Conservation (phyloP, 2,113 vertebrate genomes). For the Dicerorhinus sumatrensis region DNA sequence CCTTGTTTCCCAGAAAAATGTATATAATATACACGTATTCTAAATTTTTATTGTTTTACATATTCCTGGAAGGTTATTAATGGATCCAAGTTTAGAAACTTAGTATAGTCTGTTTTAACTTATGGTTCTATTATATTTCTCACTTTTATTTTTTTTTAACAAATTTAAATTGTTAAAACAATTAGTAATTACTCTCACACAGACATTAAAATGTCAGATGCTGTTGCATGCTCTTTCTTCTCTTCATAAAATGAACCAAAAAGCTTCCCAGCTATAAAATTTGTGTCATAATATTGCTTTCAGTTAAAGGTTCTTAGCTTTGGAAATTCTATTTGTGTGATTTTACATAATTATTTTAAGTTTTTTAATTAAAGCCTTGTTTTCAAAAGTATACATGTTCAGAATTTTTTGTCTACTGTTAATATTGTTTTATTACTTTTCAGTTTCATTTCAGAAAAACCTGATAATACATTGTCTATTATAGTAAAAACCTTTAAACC, state of each 20-base stretch:
- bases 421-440: background rate
- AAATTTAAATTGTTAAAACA: background rate
- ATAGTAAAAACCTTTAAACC: conserved; percentile 88
- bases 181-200: background rate
- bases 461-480: conserved; percentile 58
- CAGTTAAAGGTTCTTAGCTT: background rate
- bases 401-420: background rate
- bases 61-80: background rate
- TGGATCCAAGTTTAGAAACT: background rate
- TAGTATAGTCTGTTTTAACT: background rate
- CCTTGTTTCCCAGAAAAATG: background rate
- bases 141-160: conserved; percentile 26
- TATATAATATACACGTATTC: background rate
- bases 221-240: background rate
- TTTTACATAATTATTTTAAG: conserved; percentile 7
- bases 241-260: background rate
- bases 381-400: background rate
- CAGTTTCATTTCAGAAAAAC: conserved; percentile 47
- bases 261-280: background rate
- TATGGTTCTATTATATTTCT: background rate
- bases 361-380: background rate
- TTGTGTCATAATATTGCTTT: background rate
- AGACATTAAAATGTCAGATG: background rate
- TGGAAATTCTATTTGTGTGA: background rate
- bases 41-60: background rate